Percentiles rank a stretch among this genome's conserved stretches.
phyloP scores from a whole-genome alignment of 2,113 vertebrate species.

The Erythrolamprus reginae region DNA sequence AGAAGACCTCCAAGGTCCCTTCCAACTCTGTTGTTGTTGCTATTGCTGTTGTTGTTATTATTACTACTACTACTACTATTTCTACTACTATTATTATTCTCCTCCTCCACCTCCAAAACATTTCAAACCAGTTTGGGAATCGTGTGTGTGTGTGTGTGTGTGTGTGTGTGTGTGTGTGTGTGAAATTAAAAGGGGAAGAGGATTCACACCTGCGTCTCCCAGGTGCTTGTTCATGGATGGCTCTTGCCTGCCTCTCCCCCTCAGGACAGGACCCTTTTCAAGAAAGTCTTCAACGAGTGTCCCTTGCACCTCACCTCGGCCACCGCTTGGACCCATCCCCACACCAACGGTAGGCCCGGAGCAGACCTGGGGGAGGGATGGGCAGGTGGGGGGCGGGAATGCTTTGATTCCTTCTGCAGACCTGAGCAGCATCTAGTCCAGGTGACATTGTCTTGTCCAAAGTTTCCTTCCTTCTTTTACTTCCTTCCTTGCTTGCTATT shows the following conservation, averaged over 20 bases:
- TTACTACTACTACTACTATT: too few relatives aligned
- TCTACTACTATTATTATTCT: too few relatives aligned
- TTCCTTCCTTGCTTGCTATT: too few relatives aligned
- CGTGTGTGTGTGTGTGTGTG: too few relatives aligned
- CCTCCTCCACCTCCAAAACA: background rate
- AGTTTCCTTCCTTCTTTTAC: too few relatives aligned
- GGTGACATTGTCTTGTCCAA: background rate
- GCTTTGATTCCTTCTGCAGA: background rate
- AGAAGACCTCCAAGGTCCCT: too few relatives aligned
- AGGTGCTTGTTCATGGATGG: background rate
- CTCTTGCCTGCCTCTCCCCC: background rate
- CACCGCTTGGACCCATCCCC: conserved; percentile 76
- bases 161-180: fast-evolving
- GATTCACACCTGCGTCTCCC: background rate
- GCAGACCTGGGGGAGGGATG: background rate
- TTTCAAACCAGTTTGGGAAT: background rate
- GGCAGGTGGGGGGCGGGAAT: background rate
- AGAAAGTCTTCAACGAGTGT: conserved; percentile 85
- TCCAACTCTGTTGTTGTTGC: too few relatives aligned
- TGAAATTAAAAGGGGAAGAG: background rate
- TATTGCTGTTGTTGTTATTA: too few relatives aligned
- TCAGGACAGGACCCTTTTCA: conserved; percentile 72
- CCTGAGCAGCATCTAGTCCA: background rate
- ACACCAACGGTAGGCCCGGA: conserved; percentile 70
- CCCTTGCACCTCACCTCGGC: conserved; percentile 81